Percentiles rank a stretch among this genome's conserved stretches.
phyloP scores from a whole-genome alignment of 2,113 vertebrate species.

The Alaudala cheleensis region DNA sequence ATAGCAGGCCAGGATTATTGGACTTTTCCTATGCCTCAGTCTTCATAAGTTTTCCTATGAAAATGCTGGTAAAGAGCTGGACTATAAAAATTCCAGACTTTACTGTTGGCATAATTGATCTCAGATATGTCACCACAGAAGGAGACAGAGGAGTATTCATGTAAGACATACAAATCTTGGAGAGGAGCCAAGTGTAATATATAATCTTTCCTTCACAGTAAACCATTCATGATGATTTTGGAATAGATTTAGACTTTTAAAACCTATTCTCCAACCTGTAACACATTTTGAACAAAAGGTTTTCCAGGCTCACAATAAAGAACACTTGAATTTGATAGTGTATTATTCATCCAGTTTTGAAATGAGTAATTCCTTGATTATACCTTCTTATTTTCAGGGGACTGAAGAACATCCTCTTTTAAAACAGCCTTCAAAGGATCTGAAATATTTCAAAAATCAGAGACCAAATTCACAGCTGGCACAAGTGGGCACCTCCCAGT shows the following conservation, averaged over 20 bases:
- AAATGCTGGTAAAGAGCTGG: constrained; percentile 25
- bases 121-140: constrained; percentile 61
- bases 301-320: neutral
- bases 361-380: neutral
- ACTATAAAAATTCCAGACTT: constrained; percentile 63
- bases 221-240: neutral
- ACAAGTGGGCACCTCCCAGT: neutral
- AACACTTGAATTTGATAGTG: neutral
- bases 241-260: constrained; percentile 9
- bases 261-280: constrained; percentile 20
- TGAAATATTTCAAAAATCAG: neutral
- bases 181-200: constrained; percentile 33
- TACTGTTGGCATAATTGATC: constrained; percentile 55
- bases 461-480: neutral
- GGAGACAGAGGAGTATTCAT: constrained; percentile 55
- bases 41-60: constrained; percentile 26
- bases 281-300: neutral
- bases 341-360: neutral
- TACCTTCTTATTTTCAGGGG: neutral
- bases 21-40: constrained; percentile 48
- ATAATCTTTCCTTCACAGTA: constrained; percentile 47
- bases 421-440: neutral
- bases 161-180: constrained; percentile 49
- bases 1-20: constrained; percentile 46
- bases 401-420: neutral